Evolutionary conservation across 2,113 vertebrate species (phyloP).

Genomic region (Oxyruncus cristatus): DNA sequence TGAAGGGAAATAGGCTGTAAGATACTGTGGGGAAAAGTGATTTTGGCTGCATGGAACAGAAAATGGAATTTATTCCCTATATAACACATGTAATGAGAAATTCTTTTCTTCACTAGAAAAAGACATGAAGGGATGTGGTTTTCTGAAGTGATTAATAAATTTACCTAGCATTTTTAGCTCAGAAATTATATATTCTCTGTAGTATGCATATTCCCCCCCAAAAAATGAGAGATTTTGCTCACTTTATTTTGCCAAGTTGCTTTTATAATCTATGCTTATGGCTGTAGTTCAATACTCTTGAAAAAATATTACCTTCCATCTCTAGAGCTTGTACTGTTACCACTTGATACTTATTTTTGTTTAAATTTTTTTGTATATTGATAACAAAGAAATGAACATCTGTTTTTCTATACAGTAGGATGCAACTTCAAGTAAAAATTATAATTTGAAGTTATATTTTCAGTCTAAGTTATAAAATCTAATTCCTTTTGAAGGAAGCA

Average conservation of each 20-base stretch:
- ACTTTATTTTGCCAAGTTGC: background rate
- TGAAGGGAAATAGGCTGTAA: background rate
- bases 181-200: background rate
- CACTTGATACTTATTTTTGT: background rate
- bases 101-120: background rate
- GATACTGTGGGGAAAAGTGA: background rate
- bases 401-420: constrained; percentile 10
- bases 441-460: constrained; percentile 40
- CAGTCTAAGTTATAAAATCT: background rate
- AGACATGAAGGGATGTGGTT: background rate
- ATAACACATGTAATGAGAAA: background rate
- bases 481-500: background rate
- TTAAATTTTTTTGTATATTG: background rate
- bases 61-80: background rate
- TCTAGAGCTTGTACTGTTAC: background rate
- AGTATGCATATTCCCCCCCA: background rate
- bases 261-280: background rate
- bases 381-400: constrained; percentile 13
- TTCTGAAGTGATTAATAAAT: background rate
- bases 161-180: background rate
- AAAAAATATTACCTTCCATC: background rate
- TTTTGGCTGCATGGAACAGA: background rate
- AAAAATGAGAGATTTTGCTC: background rate
- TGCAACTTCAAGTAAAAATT: background rate
- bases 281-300: background rate